Base-by-base conservation (phyloP, 2,113 vertebrate species). In the Danio rerio region DNA sequence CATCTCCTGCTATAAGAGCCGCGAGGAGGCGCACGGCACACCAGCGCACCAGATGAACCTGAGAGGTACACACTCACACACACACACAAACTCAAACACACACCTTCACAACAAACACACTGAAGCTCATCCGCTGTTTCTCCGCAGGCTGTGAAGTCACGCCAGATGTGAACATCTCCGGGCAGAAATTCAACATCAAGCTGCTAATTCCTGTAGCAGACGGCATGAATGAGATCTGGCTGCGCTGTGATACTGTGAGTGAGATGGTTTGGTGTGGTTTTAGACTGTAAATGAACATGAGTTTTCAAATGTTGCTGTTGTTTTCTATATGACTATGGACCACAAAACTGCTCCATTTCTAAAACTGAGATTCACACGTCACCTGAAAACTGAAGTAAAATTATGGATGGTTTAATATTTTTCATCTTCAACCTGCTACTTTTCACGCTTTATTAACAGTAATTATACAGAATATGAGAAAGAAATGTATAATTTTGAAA, bases 201-300 rank as follows among this genome's bases (percentile, higher is more conserved):
- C 92, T 99, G 87, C 93, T 99, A 87, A 99, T 99, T 86, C 97
- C 98, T 0, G 98, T 99, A 76, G 97, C 98, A 0, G 98, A 99
- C 75, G 98, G 98, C 80, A 99, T 99, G 98, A 99, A 99, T 49
- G 98, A 99, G 91, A 99, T 99, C 86, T 99, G 98, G 97, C 96
- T 99, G 81, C 96, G 98, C 85, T 99, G 98, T 9, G 98, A 99
- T 84, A 96, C 92, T 2, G 98, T 99, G 85, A 95, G 95, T 92
- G 21, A 15, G 4, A 11, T n/a, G 45, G 1, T 58, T 0, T 0
- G 58, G 6, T 50, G 52, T 20, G 31, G 31, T 15, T 12, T 31
- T 52, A 52, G 11, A 52, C 49, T n/a, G n/a, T n/a, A n/a, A n/a
- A n/a, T n/a, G n/a, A n/a, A n/a, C n/a, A n/a, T n/a, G n/a, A n/a